Conservation (phyloP, 2,113 vertebrate species). For the Cervus canadensis region DNA sequence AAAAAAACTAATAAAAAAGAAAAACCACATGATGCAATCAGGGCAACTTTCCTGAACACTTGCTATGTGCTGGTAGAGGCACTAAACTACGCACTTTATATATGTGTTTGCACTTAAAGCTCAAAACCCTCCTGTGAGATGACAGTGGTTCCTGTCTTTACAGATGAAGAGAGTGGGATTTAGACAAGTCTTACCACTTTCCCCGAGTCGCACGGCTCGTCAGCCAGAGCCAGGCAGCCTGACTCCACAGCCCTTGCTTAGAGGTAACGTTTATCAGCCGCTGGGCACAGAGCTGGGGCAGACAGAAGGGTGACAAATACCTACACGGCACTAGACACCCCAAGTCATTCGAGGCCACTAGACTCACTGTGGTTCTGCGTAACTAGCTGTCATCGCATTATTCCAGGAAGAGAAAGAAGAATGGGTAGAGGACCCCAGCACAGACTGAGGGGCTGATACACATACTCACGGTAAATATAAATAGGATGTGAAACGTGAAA, state of each 20-base stretch:
- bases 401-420: not conserved
- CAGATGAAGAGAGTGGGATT: not conserved
- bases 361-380: rapidly evolving
- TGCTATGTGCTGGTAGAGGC: not conserved
- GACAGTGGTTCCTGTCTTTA: not conserved
- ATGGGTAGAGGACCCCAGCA: not conserved
- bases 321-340: not conserved
- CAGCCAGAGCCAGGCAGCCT: not conserved
- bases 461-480: rapidly evolving
- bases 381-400: rapidly evolving
- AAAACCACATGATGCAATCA: not conserved
- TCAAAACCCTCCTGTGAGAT: not conserved
- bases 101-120: not conserved
- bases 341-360: rapidly evolving
- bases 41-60: rapidly evolving
- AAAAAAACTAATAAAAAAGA: not conserved
- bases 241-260: rapidly evolving
- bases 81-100: rapidly evolving
- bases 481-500: not conserved
- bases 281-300: too few relatives aligned
- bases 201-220: not conserved
- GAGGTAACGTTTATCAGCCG: rapidly evolving
- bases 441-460: rapidly evolving
- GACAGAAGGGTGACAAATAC: rapidly evolving
- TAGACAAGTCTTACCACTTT: not conserved